phyloP scores from a whole-genome alignment of 2,113 vertebrate species.

The Bubalus kerabau region DNA sequence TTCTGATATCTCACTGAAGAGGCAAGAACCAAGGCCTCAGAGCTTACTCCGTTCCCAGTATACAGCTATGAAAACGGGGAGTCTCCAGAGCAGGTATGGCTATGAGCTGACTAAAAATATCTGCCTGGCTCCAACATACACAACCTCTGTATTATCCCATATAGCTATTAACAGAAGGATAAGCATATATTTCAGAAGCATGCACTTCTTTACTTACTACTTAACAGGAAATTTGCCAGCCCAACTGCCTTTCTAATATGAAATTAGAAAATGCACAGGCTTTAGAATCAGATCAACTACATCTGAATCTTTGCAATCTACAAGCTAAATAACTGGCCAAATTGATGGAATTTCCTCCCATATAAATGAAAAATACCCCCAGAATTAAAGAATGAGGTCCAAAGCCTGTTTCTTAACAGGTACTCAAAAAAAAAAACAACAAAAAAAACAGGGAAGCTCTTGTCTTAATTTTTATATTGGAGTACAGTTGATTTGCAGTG shows the following conservation, averaged over 20 bases:
- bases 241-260: background rate
- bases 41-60: background rate
- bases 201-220: background rate
- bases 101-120: background rate
- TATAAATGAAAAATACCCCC: background rate
- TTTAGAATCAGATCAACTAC: background rate
- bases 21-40: background rate
- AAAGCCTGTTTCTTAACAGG: background rate
- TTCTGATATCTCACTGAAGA: background rate
- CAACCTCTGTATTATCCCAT: background rate
- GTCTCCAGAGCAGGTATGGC: background rate
- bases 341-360: background rate
- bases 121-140: background rate
- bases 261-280: background rate
- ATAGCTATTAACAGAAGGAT: background rate
- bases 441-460: background rate
- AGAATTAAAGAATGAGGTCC: background rate
- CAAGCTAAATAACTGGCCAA: background rate
- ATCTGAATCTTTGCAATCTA: conserved; percentile 5
- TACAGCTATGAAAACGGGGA: background rate
- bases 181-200: conserved; percentile 20
- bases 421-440: background rate
- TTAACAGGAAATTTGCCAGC: conserved; percentile 3
- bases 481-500: background rate
- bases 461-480: background rate